Percentiles rank a stretch among this genome's conserved stretches.
Evolutionary conservation across 2,888 invertebrate species (phyloP).

Genomic region (Arge pagana): DNA sequence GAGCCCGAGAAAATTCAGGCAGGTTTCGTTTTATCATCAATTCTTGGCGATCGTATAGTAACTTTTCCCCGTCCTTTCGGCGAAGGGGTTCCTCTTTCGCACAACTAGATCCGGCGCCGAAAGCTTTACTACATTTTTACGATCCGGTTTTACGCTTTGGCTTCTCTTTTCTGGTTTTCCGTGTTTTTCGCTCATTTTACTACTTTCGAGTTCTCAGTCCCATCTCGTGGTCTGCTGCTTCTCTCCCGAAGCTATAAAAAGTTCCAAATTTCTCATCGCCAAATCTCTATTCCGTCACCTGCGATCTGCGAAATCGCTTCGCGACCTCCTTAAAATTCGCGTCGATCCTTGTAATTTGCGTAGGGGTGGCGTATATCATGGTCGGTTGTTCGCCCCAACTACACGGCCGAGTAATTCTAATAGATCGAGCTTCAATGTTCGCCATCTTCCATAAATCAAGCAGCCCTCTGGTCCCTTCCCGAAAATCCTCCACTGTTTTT

Average conservation of each 20-base stretch:
- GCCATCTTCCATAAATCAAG: constrained; percentile 33
- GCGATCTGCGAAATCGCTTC: no score
- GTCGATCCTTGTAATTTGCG: constrained; percentile 37
- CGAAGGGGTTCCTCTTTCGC: no score
- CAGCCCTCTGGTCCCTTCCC: background rate
- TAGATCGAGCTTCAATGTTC: constrained; percentile 42
- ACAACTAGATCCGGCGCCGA: no score
- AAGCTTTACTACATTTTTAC: constrained; percentile 26
- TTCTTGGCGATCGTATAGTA: no score
- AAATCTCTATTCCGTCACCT: background rate
- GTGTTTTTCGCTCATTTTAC: constrained; percentile 14
- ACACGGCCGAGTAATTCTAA: constrained; percentile 42
- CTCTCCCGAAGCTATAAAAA: background rate
- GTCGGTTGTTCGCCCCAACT: constrained; percentile 34
- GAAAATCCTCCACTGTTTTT: background rate
- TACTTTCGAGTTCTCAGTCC: constrained; percentile 21
- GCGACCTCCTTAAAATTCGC: no score
- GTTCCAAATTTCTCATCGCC: background rate
- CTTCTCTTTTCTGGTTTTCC: background rate
- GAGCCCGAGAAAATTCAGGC: no score
- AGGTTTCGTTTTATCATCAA: no score
- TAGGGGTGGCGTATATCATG: constrained; percentile 32
- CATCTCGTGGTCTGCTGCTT: background rate
- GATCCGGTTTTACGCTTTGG: constrained; percentile 23
- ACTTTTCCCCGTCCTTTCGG: no score